phyloP scores from a whole-genome alignment of 1,140 invertebrate species.

The Calosoma granatense region DNA sequence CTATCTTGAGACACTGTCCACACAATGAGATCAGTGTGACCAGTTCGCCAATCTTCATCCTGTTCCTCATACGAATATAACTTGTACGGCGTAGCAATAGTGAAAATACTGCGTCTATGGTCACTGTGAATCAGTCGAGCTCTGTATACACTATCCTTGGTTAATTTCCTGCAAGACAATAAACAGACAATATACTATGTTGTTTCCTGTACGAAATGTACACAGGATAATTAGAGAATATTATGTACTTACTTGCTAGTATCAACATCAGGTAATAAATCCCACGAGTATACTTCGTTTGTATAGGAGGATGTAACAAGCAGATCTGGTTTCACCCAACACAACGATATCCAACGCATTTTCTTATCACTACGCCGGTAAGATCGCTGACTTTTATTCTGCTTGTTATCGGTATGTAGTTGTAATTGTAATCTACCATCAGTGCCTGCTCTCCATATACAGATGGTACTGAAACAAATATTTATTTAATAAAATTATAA shows the following conservation, averaged over 20 bases:
- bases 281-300: constrained; percentile 45
- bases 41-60: constrained; percentile 18
- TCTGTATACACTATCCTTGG: background rate
- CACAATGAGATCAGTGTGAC: constrained; percentile 26
- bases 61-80: constrained; percentile 12
- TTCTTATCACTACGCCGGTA: constrained; percentile 12
- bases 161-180: too few species aligned
- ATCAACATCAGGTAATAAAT: constrained; percentile 23
- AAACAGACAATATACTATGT: constrained; percentile 22
- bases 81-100: constrained; percentile 22
- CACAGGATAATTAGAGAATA: constrained; percentile 1
- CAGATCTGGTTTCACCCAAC: constrained; percentile 42
- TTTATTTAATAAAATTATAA: constrained; percentile 13
- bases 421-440: constrained; percentile 40
- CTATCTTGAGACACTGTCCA: constrained; percentile 56
- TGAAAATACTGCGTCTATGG: constrained; percentile 27
- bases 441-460: constrained; percentile 43
- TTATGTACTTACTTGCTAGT: constrained; percentile 20
- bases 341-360: constrained; percentile 37
- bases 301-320: constrained; percentile 38
- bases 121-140: constrained; percentile 36
- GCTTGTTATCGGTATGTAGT: too few species aligned
- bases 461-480: constrained; percentile 33
- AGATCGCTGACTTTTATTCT: too few species aligned
- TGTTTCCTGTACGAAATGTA: constrained; percentile 13